Evolutionary conservation across 2,797 vertebrate genomes (phyloP), one percentile per base, ranked within the genome.

Genomic region (Babyrousa celebensis): DNA sequence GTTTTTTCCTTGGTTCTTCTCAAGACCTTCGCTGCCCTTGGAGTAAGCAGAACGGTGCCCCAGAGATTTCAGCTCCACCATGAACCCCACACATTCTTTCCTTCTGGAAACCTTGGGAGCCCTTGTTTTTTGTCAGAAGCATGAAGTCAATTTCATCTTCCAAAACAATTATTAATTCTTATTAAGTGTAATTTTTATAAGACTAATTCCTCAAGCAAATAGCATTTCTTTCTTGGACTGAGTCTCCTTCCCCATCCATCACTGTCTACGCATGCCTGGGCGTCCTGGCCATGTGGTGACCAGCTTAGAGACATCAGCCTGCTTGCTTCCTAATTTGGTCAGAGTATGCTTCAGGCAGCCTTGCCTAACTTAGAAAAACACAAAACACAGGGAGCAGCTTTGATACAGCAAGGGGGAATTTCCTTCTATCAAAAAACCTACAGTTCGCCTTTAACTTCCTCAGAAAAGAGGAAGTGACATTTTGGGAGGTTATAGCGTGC

Each of bases 241-340:
- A 70, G 48, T 83, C 70, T 92, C 65, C 72, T 36, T 91, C 71
- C 36, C 40, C 78, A 48, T 93, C 89, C 77, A 25, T 96, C 88
- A 93, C 82, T 94, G 88, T 97, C 92, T 96, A 5, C 40, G 36
- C 94, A 75, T 91, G 96, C 95, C 79, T 92, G 86, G 70, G 84
- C n/a, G 11, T 85, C 90, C 89, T 95, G 92, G 82, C 88, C 88
- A 0, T 68, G 96, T 79, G 56, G 67, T 97, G 95, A 94, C 93
- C 91, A 80, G 68, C 89, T 78, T 60, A 62, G 93, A 97, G 86
- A 96, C 92, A 83, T 72, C 79, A 96, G 95, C 68, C 48, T 71
- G 84, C 96, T 98, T 97, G 75, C 95, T 99, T 98, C 98, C 98
- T 98, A 99, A 99, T 99, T 99, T 99, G 98, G 98, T 98, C 98